Conservation (phyloP, 2,797 vertebrate genomes). For the Tragelaphus eurycerus region DNA sequence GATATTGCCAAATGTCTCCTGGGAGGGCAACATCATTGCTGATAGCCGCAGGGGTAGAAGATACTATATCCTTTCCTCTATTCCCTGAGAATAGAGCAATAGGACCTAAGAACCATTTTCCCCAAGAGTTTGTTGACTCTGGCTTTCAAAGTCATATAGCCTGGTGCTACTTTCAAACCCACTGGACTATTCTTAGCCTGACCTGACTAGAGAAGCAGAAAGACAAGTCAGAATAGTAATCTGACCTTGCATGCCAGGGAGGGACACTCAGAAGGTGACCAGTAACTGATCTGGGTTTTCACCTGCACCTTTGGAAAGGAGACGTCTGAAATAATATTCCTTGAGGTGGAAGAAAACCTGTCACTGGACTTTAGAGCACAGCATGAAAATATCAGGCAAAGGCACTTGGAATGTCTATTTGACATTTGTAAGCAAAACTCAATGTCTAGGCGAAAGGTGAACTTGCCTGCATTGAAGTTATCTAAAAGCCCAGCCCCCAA, state of each 20-base stretch:
- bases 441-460: slow-evolving; percentile 18
- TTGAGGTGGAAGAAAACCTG: neutral
- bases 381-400: slow-evolving; percentile 37
- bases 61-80: neutral
- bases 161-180: neutral
- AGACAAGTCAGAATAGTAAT: slow-evolving; percentile 29
- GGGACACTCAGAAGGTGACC: slow-evolving; percentile 36
- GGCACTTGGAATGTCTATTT: neutral
- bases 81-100: neutral
- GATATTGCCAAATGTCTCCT: neutral
- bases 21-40: neutral
- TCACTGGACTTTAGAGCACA: neutral
- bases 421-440: slow-evolving; percentile 23
- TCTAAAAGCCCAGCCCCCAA: slow-evolving; percentile 44
- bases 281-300: slow-evolving; percentile 32
- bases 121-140: neutral
- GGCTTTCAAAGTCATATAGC: neutral
- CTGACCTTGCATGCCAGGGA: neutral
- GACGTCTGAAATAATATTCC: slow-evolving; percentile 1
- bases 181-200: neutral
- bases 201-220: slow-evolving; percentile 29
- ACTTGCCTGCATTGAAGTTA: neutral
- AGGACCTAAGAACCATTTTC: neutral
- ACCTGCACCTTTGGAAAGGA: slow-evolving; percentile 37
- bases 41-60: neutral